Conservation (phyloP, 2,113 vertebrate genomes). For the Lontra canadensis region DNA sequence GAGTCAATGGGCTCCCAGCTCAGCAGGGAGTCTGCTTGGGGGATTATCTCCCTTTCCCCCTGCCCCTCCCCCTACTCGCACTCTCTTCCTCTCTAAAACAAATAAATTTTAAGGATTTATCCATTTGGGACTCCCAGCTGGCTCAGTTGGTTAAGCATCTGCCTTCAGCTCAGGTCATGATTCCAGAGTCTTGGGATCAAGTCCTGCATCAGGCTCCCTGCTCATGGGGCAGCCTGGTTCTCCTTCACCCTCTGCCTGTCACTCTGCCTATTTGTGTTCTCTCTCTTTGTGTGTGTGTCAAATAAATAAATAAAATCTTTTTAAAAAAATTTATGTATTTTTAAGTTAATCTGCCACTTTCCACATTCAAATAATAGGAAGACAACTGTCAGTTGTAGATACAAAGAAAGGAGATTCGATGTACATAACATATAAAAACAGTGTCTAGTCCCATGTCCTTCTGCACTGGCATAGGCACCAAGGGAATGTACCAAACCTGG, state of each 20-base stretch:
- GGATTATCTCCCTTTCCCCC: neutral
- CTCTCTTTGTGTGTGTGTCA: too few species aligned
- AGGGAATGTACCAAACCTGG: neutral
- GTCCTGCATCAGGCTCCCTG: too few species aligned
- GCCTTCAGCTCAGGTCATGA: too few species aligned
- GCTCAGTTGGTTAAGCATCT: too few species aligned
- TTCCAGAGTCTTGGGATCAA: too few species aligned
- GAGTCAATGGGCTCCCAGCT: neutral
- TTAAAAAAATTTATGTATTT: neutral
- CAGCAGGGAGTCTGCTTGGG: neutral
- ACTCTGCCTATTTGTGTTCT: too few species aligned
- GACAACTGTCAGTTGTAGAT: neutral
- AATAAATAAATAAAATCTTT: neutral
- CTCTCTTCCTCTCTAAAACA: neutral
- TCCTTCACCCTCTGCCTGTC: too few species aligned
- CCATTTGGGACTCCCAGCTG: neutral
- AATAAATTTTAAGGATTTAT: neutral
- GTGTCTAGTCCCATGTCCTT: neutral
- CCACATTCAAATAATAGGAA: neutral
- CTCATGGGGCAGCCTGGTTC: too few species aligned
- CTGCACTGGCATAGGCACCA: neutral
- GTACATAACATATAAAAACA: neutral
- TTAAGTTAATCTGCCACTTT: neutral
- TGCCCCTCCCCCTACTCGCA: neutral
- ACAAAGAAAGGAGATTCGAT: neutral